phyloP scores from a whole-genome alignment of 2,888 invertebrate species.

The Polyommatus iphigenia region DNA sequence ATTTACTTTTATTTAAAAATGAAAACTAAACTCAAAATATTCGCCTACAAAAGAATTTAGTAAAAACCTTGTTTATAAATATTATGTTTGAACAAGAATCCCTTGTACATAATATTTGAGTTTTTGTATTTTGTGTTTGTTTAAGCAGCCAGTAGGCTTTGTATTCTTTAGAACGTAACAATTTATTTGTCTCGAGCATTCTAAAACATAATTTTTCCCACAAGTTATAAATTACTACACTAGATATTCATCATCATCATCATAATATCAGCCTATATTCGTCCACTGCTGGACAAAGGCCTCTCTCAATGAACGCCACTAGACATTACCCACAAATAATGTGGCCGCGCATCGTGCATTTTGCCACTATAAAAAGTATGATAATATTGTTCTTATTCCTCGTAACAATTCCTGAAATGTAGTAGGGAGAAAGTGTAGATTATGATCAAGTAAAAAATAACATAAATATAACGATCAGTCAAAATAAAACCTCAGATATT shows the following conservation, averaged over 20 bases:
- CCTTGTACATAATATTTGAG: not conserved
- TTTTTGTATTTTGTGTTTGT: constrained; percentile 4
- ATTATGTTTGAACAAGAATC: not conserved
- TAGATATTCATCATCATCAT: not conserved
- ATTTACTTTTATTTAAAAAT: not conserved
- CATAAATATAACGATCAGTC: not conserved
- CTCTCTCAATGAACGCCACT: not conserved
- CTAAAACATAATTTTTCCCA: not conserved
- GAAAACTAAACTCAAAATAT: not conserved
- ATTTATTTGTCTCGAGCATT: not conserved
- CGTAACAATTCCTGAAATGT: not conserved
- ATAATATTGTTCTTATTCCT: not conserved
- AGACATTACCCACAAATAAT: not conserved
- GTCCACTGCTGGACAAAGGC: too few relatives aligned
- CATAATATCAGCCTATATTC: too few relatives aligned
- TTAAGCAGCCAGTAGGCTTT: not conserved
- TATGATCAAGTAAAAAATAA: not conserved
- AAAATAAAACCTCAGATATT: constrained; percentile 4
- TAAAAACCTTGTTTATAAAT: not conserved
- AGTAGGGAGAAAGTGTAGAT: too few relatives aligned
- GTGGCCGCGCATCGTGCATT: too few relatives aligned
- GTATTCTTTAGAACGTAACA: not conserved
- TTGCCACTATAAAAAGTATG: not conserved
- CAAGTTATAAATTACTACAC: not conserved
- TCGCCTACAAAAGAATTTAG: not conserved